A percentile compares a stretch with the other conserved stretches of the same genome.
These are phyloP conservation scores for Siderastrea siderea DNA, from an alignment of 92 coral and sea anemone genomes.

Conservation along the genomic window DNA sequence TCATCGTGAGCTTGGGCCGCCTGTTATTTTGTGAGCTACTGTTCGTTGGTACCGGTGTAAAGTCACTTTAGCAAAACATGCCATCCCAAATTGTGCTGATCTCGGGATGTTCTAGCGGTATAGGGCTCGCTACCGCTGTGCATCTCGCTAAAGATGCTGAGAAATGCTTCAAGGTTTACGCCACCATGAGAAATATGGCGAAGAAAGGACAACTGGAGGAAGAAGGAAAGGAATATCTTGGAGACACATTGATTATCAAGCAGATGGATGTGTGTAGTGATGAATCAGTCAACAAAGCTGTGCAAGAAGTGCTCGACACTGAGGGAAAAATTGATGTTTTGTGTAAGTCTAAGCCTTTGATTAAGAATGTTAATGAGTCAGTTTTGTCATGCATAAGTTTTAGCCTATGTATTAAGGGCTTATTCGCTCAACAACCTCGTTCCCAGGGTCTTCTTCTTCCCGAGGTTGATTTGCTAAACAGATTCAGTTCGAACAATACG, in stretches of 20 bases:
- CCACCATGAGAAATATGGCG: slow-evolving; percentile 88
- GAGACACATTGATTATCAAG: neutral
- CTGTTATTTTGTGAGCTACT: too few relatives aligned
- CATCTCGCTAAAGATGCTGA: slow-evolving; percentile 12
- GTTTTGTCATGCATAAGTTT: too few relatives aligned
- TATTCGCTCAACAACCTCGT: too few relatives aligned
- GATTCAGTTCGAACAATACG: too few relatives aligned
- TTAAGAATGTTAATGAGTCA: too few relatives aligned
- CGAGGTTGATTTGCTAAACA: too few relatives aligned
- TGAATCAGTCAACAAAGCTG: neutral
- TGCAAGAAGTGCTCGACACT: neutral
- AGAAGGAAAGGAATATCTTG: too few relatives aligned
- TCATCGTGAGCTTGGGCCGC: too few relatives aligned
- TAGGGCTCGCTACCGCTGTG: slow-evolving; percentile 3
- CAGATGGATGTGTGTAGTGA: neutral
- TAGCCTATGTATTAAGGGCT: too few relatives aligned
- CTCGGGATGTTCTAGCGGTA: neutral
- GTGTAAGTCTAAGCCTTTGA: neutral
- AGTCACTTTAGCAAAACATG: too few relatives aligned
- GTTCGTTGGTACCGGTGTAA: too few relatives aligned
- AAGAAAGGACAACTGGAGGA: slow-evolving; percentile 76
- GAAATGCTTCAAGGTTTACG: slow-evolving; percentile 93
- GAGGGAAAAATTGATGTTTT: neutral
- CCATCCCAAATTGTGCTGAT: neutral
- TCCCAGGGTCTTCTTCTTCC: too few relatives aligned